Conservation (phyloP, 2,797 vertebrate genomes). For the Orestias chungarensis region DNA sequence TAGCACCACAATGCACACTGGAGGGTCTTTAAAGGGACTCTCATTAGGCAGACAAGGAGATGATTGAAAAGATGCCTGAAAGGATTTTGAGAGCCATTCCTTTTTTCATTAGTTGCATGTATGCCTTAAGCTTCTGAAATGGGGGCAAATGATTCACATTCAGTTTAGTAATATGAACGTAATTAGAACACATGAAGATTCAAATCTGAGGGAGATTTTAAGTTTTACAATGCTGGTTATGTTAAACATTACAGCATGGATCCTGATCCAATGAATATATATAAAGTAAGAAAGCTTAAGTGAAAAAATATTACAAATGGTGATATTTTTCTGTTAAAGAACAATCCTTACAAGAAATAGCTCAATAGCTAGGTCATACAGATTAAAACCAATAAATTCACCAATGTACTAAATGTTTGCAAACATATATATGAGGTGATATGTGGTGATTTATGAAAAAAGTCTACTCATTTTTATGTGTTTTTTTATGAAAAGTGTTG, state of each 20-base stretch:
- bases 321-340: not conserved
- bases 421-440: not conserved
- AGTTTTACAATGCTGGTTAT: slow-evolving; percentile 13
- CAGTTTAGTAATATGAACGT: slow-evolving; percentile 32
- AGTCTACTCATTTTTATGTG: not conserved
- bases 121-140: slow-evolving; percentile 47
- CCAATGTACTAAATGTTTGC: too few species aligned
- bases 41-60: slow-evolving; percentile 50
- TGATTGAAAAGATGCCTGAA: slow-evolving; percentile 69
- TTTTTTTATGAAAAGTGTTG: not conserved
- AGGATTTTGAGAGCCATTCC: slow-evolving; percentile 47
- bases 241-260: slow-evolving; percentile 5
- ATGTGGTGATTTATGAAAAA: not conserved
- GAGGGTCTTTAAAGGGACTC: slow-evolving; percentile 48
- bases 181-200: slow-evolving; percentile 37
- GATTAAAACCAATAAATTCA: not conserved
- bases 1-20: slow-evolving; percentile 44
- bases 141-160: slow-evolving; percentile 42
- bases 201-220: slow-evolving; percentile 20
- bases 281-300: not conserved
- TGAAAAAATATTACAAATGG: not conserved
- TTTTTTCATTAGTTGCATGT: slow-evolving; percentile 25
- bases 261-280: not conserved
- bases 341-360: not conserved
- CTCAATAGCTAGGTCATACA: not conserved